A percentile compares a stretch with the other conserved stretches of the same genome.
Conservation (phyloP, 2,888 invertebrate genomes). For the Lysandra coridon region DNA sequence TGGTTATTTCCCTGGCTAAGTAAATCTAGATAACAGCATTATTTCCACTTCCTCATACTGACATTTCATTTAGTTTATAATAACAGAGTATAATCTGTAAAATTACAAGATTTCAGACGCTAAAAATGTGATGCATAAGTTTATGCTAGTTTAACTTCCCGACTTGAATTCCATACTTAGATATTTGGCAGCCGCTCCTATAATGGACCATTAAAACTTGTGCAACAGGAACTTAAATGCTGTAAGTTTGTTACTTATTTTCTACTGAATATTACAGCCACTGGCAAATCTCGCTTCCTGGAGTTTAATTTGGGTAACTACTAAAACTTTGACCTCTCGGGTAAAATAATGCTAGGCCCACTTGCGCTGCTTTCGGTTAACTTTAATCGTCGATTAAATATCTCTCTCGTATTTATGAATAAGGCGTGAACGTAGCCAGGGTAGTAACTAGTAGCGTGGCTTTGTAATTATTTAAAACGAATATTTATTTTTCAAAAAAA, state of each 20-base stretch:
- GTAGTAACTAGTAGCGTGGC: no score
- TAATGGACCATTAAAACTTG: slow-evolving; percentile 26
- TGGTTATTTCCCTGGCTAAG: no score
- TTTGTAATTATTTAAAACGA: no score
- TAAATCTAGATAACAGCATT: no score
- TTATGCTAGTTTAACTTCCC: not conserved
- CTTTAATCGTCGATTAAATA: not conserved
- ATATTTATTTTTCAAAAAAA: no score
- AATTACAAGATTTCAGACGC: not conserved
- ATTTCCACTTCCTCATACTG: no score
- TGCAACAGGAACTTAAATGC: slow-evolving; percentile 5
- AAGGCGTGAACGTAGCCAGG: no score
- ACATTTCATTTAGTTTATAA: no score
- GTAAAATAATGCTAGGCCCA: not conserved
- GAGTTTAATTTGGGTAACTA: slow-evolving; percentile 48
- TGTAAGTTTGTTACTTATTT: slow-evolving; percentile 22
- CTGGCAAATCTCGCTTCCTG: slow-evolving; percentile 9
- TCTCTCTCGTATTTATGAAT: not conserved
- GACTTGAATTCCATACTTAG: not conserved
- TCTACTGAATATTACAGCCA: slow-evolving; percentile 5
- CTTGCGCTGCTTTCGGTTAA: not conserved
- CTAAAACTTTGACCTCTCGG: slow-evolving; percentile 43
- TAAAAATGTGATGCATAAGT: not conserved
- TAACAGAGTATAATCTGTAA: no score
- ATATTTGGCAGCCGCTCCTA: slow-evolving; percentile 18